Conservation (phyloP, 2,797 vertebrate genomes). For the Clamator glandarius region DNA sequence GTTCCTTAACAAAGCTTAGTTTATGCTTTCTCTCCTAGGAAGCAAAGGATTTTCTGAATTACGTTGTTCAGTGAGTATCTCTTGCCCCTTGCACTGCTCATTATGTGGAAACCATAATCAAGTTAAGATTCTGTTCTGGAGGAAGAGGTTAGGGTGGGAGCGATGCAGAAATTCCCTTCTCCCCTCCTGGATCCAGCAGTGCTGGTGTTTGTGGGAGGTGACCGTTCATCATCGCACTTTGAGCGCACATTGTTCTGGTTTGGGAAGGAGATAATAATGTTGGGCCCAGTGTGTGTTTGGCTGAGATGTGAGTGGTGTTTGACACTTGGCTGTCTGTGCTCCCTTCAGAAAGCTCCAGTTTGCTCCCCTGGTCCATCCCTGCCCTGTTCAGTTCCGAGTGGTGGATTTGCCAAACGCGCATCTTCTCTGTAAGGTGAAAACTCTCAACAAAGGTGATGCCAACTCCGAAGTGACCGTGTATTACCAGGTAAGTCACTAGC, state of each 20-base stretch:
- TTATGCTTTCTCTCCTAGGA: slow-evolving; percentile 78
- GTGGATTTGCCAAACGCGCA: slow-evolving; percentile 82
- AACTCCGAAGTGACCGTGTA: slow-evolving; percentile 85
- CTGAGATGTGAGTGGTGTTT: not conserved
- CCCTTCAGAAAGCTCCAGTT: slow-evolving; percentile 79
- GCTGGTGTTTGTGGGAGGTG: not conserved
- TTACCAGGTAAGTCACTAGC: slow-evolving; percentile 45
- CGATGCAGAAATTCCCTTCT: not conserved
- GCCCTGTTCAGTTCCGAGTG: slow-evolving; percentile 88
- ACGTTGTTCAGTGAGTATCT: slow-evolving; percentile 89
- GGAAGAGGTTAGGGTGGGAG: not conserved
- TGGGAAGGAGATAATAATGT: not conserved
- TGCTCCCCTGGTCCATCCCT: slow-evolving; percentile 81
- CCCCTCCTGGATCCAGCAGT: not conserved
- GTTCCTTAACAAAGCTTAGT: not conserved
- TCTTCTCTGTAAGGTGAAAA: slow-evolving; percentile 88
- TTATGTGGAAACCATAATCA: not conserved
- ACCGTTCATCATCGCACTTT: not conserved
- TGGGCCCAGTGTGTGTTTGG: not conserved
- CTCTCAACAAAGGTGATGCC: slow-evolving; percentile 86
- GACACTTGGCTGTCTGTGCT: not conserved
- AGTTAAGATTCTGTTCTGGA: not conserved
- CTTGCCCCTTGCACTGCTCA: not conserved
- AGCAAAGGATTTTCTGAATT: slow-evolving; percentile 89
- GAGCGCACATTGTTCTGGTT: fast-evolving